phyloP scores from a whole-genome alignment of 1,140 invertebrate genomes.

The Aphelenchoides besseyi region DNA sequence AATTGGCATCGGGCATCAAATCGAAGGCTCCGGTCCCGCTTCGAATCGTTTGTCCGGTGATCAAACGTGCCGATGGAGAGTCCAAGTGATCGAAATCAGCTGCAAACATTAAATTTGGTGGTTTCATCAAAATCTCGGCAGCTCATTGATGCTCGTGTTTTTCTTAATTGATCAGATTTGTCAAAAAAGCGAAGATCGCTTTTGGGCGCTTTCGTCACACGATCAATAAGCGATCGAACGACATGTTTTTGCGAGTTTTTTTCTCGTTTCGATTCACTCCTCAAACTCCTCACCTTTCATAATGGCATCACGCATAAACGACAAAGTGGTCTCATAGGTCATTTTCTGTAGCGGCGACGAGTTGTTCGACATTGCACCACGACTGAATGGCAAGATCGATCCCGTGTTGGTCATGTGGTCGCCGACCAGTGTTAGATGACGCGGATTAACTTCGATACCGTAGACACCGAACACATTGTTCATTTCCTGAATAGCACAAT shows the following conservation, averaged over 20 bases:
- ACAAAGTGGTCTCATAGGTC: conserved; percentile 88
- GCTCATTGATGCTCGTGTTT: background rate
- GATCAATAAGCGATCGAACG: background rate
- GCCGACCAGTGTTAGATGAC: conserved; percentile 85
- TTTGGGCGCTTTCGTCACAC: background rate
- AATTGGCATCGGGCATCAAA: conserved; percentile 51
- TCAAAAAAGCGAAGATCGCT: background rate
- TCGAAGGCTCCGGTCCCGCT: conserved; percentile 81
- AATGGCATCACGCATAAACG: conserved; percentile 79
- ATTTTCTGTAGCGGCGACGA: conserved; percentile 93
- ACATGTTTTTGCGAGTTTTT: no score
- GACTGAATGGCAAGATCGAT: conserved; percentile 79
- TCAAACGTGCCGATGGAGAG: conserved; percentile 82
- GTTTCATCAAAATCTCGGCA: background rate
- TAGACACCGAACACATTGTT: conserved; percentile 90
- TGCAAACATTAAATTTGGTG: conserved; percentile 60
- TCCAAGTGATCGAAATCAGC: conserved; percentile 73
- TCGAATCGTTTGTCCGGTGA: conserved; percentile 77
- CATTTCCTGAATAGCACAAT: conserved; percentile 71
- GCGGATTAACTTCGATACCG: conserved; percentile 85
- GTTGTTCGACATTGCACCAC: conserved; percentile 80
- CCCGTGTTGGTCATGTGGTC: conserved; percentile 98
- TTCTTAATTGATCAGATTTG: background rate
- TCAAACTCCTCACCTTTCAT: conserved; percentile 65
- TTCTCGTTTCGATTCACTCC: background rate